Conservation (phyloP, 2,888 invertebrate species). For the Steinernema carpocapsae region DNA sequence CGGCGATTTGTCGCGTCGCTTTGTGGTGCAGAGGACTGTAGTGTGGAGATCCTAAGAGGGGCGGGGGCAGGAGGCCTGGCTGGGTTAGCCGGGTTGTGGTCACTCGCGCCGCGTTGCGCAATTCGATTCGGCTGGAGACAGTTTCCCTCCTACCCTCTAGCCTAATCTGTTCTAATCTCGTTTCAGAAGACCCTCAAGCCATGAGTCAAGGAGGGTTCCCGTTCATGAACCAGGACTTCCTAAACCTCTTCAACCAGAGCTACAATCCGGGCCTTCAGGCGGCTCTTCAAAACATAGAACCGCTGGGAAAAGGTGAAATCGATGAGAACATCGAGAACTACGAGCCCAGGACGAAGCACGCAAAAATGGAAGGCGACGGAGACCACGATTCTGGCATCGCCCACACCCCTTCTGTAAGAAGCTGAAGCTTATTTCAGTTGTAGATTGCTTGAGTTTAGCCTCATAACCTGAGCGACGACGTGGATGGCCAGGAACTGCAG, state of each 20-base stretch:
- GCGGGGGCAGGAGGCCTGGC: no score
- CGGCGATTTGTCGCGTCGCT: conserved; percentile 19
- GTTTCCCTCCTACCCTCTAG: neutral
- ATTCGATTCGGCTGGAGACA: neutral
- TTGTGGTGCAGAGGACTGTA: conserved; percentile 14
- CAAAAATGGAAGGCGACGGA: neutral
- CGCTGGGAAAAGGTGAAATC: neutral
- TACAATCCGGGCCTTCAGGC: no score
- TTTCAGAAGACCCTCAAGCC: neutral
- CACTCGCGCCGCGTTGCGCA: conserved; percentile 26
- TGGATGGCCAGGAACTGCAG: neutral
- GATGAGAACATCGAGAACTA: conserved; percentile 5
- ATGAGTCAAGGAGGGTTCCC: neutral
- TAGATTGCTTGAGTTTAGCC: neutral
- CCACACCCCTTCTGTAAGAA: conserved; percentile 2
- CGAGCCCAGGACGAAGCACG: conserved; percentile 8
- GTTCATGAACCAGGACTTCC: neutral
- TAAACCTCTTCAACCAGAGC: neutral
- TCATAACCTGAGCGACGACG: conserved; percentile 19
- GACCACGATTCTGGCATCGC: neutral
- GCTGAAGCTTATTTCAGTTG: neutral
- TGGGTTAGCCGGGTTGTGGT: conserved; percentile 2
- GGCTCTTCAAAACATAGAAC: neutral
- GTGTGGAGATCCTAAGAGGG: neutral
- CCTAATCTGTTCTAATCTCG: neutral